A percentile compares a stretch with the other conserved stretches of the same genome.
Conservation (phyloP, 53 echinoderm and acorn worm genomes). For the Echinarachnius parma region DNA sequence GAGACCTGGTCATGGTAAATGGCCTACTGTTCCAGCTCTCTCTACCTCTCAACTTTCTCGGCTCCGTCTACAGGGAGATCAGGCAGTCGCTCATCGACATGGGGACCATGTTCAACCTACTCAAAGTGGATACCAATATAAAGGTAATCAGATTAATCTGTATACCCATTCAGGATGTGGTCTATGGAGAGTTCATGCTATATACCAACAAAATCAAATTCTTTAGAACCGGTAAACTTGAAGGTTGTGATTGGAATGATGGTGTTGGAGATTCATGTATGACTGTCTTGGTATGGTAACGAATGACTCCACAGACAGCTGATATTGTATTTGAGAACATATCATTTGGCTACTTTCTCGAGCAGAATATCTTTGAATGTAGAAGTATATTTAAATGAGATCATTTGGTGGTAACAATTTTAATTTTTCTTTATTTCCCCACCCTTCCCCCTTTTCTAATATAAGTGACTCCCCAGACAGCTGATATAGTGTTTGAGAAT, state of each 20-base stretch:
- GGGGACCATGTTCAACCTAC: slow-evolving; percentile 94
- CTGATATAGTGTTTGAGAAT: neutral
- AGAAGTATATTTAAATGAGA: too few relatives aligned
- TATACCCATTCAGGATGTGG: too few relatives aligned
- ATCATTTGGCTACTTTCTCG: slow-evolving; percentile 73
- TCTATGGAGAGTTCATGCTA: too few relatives aligned
- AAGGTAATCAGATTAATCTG: slow-evolving; percentile 51
- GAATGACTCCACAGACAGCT: slow-evolving; percentile 68
- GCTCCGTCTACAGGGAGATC: slow-evolving; percentile 93
- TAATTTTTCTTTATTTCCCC: too few relatives aligned
- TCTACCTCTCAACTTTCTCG: slow-evolving; percentile 92
- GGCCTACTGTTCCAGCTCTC: slow-evolving; percentile 91
- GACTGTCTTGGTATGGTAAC: too few relatives aligned
- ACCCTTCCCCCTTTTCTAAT: too few relatives aligned
- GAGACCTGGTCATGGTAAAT: slow-evolving; percentile 97
- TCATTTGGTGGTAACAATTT: too few relatives aligned
- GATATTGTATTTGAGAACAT: slow-evolving; percentile 93
- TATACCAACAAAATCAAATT: too few relatives aligned
- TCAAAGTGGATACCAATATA: slow-evolving; percentile 77
- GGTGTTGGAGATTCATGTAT: too few relatives aligned
- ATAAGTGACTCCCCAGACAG: too few relatives aligned
- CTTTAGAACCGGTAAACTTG: too few relatives aligned
- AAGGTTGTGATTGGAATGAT: too few relatives aligned
- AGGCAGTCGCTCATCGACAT: slow-evolving; percentile 95
- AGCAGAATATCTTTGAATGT: slow-evolving; percentile 66